Conservation (phyloP, 2,113 vertebrate species). For the Notarius quadriscutis region DNA sequence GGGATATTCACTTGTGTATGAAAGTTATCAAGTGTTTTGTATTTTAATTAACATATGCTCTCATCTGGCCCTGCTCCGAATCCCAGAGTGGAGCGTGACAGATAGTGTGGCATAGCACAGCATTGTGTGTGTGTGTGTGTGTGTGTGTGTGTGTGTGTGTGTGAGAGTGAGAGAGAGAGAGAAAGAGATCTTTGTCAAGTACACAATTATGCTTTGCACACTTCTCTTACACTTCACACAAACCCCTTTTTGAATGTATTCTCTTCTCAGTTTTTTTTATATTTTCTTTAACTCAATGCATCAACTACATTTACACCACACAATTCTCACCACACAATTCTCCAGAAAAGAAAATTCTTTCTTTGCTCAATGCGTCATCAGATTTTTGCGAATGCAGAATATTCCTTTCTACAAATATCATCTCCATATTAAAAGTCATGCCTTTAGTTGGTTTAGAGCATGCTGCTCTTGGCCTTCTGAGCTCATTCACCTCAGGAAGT, state of each 20-base stretch:
- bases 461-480: constrained; percentile 5
- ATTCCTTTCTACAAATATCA: background rate
- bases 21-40: constrained; percentile 55
- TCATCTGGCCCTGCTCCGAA: constrained; percentile 44
- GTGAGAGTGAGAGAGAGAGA: background rate
- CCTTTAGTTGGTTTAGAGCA: background rate
- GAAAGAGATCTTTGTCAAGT: background rate
- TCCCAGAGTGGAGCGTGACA: constrained; percentile 62
- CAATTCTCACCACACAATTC: background rate
- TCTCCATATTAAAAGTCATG: background rate
- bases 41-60: constrained; percentile 60
- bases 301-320: background rate
- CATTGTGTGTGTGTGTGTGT: constrained; percentile 7
- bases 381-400: background rate
- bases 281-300: background rate
- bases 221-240: background rate
- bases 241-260: background rate
- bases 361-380: background rate
- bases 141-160: background rate
- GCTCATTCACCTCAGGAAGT: constrained; percentile 51
- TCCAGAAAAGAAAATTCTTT: background rate
- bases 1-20: constrained; percentile 7
- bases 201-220: background rate
- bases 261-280: background rate
- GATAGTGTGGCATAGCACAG: constrained; percentile 34